A percentile compares a stretch with the other conserved stretches of the same genome.
phyloP scores from a whole-genome alignment of 2,113 vertebrate species.

The Prolemur simus region DNA sequence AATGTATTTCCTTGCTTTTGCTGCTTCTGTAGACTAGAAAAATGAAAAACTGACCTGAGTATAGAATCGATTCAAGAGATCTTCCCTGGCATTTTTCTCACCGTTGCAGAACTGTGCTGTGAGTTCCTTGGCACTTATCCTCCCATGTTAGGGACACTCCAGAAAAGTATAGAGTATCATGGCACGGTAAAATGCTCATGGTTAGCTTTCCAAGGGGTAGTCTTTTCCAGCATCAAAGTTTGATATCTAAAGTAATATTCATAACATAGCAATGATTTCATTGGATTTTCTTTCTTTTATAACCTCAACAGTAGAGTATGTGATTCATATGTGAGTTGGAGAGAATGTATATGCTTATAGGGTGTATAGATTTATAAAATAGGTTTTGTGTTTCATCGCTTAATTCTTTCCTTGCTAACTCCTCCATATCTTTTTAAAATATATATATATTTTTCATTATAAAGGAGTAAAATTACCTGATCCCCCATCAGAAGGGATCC shows the following conservation, averaged over 20 bases:
- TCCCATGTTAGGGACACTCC: background rate
- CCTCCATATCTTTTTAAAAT: constrained; percentile 13
- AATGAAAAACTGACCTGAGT: background rate
- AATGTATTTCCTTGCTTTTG: background rate
- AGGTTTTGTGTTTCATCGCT: background rate
- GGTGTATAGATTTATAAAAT: background rate
- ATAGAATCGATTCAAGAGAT: background rate
- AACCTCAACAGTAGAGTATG: background rate
- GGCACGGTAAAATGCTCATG: background rate
- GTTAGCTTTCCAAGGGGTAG: background rate
- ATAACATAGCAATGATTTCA: background rate
- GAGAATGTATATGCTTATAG: background rate
- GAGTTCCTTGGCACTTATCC: background rate
- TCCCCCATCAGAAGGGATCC: background rate
- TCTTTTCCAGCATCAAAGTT: background rate
- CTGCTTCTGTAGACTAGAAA: background rate
- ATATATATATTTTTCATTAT: background rate
- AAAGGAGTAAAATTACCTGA: background rate
- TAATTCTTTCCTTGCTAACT: background rate
- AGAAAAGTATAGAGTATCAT: background rate
- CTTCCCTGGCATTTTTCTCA: background rate
- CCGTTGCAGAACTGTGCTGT: background rate
- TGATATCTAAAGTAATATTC: background rate
- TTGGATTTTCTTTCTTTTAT: background rate
- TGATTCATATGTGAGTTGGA: background rate